Base-by-base conservation (phyloP, 2,113 vertebrate species). In the Halcyon senegalensis region DNA sequence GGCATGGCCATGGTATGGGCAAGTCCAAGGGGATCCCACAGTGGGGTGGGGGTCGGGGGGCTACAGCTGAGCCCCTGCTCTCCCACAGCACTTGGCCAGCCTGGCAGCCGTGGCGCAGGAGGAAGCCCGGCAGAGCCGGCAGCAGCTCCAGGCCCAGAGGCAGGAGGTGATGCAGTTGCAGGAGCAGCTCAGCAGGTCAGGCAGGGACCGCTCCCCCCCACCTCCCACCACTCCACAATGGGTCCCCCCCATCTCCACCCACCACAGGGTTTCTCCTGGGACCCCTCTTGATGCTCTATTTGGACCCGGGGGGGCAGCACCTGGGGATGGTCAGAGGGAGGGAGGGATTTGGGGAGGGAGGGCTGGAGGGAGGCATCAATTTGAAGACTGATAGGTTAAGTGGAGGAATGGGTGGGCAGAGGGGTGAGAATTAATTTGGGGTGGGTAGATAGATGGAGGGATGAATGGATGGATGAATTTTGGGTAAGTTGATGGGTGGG, bases 171-270 rank as follows among this genome's bases (percentile, higher is more conserved):
- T 19, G 25, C 78, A 4, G 2, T 94, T 98, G 66, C 95, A 33
- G 84, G 96, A 97, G 48, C 97, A 97, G 89, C 95, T 98, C 79
- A 30, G 21, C 95, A 97, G 98, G 98, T 98, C 68, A 87, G 93
- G 10, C 39, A 60, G 12, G 20, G 33, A 64, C 9, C 7, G 24
- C 8, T 18, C 0, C 0, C 4, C 72, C 18, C 44, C 60, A 72
- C 15, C 15, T 11, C 16, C n/a, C 59, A 62, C 17, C 31, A 16
- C 8, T 5, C 31, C 84, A 63, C 30, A 43, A 27, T 13, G 51
- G 39, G 28, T 43, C 11, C 10, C 27, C 33, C 16, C 41, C 30
- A 8, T 56, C 19, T 53, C 48, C 63, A 46, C 35, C 31, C 8
- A 5, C 27, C 31, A 31, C 44, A 62, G 25, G 15, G 15, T 80